Base-by-base conservation (phyloP, 64 coral and sea anemone species). In the Montipora capricornis region DNA sequence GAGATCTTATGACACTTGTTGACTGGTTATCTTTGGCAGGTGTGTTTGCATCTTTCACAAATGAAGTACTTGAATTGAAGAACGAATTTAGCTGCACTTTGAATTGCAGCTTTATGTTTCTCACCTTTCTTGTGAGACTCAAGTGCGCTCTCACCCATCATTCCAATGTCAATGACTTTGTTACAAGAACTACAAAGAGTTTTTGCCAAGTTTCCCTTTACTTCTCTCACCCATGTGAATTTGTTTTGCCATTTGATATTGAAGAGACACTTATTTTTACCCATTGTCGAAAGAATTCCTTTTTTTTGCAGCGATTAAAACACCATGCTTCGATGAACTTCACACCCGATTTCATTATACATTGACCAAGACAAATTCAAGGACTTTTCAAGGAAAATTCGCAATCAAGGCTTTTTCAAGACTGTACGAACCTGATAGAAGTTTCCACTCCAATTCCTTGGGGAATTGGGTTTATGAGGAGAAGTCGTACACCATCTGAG, bases 151-250 rank as follows among this genome's bases (percentile, higher is more conserved):
- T 83, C 79, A 52, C 47, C 89, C 78, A 91, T 91, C 53, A 37
- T 12, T 83, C 66, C 79, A 46, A 91, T 91, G 89, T 91, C 79
- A 50, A 91, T 91, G 22, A 91, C 89, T 91, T 91, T 91, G 89
- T 91, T 91, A 74, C 89, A 82, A 83, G 49, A 57, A 91, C 79
- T n/a, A 81, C 89, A 92, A 52, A 84, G n/a, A 19, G 81, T 26
- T 47, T 10, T 64, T 64, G 15, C 60, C 14, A 64, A 64, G 60
- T 64, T 64, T 64, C 60, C 60, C 60, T 64, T 92, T 92, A 92
- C 55, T 86, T 92, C 15, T 50, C 55, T 92, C 45, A 92, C 82
- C 82, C 91, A 87, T 53, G 49, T 92, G 50, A 92, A 92, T 71
- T 89, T 86, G 60, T 64, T 64, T 64, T 64, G 19, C 60, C 60